These are phyloP conservation scores for Elymnias hypermnestra DNA, from an alignment of 1,140 invertebrate genomes.

Conservation along the genomic window DNA sequence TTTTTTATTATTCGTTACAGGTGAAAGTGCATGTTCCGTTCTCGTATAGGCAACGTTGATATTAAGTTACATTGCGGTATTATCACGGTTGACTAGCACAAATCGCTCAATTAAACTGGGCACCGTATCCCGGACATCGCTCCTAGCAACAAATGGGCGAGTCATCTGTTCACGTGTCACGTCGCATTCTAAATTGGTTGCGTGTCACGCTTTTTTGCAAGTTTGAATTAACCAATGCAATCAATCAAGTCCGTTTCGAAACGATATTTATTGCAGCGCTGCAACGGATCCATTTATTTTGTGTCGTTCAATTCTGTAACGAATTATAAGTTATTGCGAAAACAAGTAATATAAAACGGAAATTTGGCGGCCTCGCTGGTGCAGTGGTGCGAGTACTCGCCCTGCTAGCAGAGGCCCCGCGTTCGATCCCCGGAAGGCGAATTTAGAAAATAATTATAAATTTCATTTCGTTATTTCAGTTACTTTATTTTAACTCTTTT, in stretches of 20 bases:
- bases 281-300: slow-evolving; percentile 21
- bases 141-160: slow-evolving; percentile 50
- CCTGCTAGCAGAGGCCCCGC: too few relatives aligned
- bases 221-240: slow-evolving; percentile 45
- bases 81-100: slow-evolving; percentile 51
- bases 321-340: slow-evolving; percentile 13
- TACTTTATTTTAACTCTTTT: too few relatives aligned
- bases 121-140: slow-evolving; percentile 41
- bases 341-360: too few relatives aligned
- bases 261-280: slow-evolving; percentile 21
- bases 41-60: slow-evolving; percentile 23
- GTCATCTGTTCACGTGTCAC: slow-evolving; percentile 50
- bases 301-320: slow-evolving; percentile 5
- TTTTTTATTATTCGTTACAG: too few relatives aligned
- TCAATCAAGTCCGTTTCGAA: slow-evolving; percentile 37
- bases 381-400: too few relatives aligned
- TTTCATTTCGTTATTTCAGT: too few relatives aligned
- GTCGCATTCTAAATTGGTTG: slow-evolving; percentile 59
- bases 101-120: slow-evolving; percentile 65
- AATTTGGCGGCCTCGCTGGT: too few relatives aligned
- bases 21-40: too few relatives aligned
- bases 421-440: too few relatives aligned
- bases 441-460: too few relatives aligned
- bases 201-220: slow-evolving; percentile 35
- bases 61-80: slow-evolving; percentile 37